Evolutionary conservation across 2,797 vertebrate species (phyloP), one percentile per base, ranked within the genome.

Genomic region (Periophthalmus magnuspinnatus): DNA sequence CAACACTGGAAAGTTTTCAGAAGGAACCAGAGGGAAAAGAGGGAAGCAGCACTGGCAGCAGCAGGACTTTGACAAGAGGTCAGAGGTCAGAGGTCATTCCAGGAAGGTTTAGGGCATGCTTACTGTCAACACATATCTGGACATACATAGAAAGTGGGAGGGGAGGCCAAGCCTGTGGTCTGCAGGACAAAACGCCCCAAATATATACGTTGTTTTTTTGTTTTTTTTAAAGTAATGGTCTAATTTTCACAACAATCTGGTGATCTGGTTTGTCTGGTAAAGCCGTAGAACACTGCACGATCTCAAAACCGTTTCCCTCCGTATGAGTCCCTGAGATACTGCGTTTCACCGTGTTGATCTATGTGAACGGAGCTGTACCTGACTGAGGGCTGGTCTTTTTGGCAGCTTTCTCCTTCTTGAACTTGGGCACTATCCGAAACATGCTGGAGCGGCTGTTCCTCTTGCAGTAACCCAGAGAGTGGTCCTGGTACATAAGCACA

Each of bases 341-440:
- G 14, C 28, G 59, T 52, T 54, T 68, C 59, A 41, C 50, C 52
- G 28, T 47, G 50, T 74, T 57, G 48, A 65, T 68, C 19, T n/a
- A 28, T 2, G 41, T 16, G 62, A n/a, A 24, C 64, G 50, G 77
- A 81, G 73, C 90, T 95, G 88, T 96, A 99, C 97, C 97, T 95
- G 96, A 95, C 91, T 96, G 97, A 71, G 94, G 91, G 81, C 93
- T 96, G 36, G 90, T 93, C 93, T 97, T 99, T 95, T 98, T 95
- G 90, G 94, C 84, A 63, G 90, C 85, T 85, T 97, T 99, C 81
- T 99, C 97, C 88, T 98, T 99, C 94, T 99, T 99, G 94, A 99
- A 99, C 86, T 98, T 99, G 93, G 97, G 97, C 85, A 98, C 97
- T 76, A 98, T 99, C 77, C 97, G 96, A 77, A 99, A 99, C 90